Evolutionary conservation across 2,888 invertebrate genomes (phyloP), one percentile per base, ranked within the genome.

Genomic region (Standfussiana lucernea): DNA sequence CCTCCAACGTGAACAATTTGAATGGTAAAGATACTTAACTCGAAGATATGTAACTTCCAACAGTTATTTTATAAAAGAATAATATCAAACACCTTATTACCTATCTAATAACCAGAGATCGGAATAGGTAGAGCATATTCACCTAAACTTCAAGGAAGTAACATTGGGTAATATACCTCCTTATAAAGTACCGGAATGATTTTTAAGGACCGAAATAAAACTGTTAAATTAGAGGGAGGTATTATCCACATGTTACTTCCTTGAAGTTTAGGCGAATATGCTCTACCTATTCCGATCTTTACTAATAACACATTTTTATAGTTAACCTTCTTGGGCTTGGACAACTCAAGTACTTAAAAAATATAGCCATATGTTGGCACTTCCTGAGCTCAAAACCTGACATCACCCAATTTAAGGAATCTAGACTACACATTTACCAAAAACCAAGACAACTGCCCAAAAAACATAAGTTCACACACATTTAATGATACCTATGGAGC

Each of bases 51-150:
- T 47, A 50, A 61, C 59, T 77, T 32, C n/a, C 15, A 75, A 65
- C 24, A 76, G 61, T 35, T 35, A 28, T 53, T 64, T 24, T 56
- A 42, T 65, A 78, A 80, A 40, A 56, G 18, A 0, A 7, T 65
- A 56, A 65, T 65, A 80, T 73, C 73, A 65, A 56, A 47, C 10
- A 24, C 2, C 24, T 24, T 72, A 79, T 6, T n/a, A 56, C 2
- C 6, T 56, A 72, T 35, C 32, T 79, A 53, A 24, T n/a, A n/a
- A n/a, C n/a, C n/a, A n/a, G n/a, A n/a, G n/a, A n/a, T n/a, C n/a
- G n/a, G n/a, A n/a, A n/a, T n/a, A n/a, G n/a, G n/a, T n/a, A n/a
- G n/a, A n/a, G n/a, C n/a, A n/a, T n/a, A n/a, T n/a, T n/a, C n/a
- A n/a, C n/a, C n/a, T n/a, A n/a, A n/a, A n/a, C n/a, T n/a, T n/a